Evolutionary conservation across 1,140 invertebrate species (phyloP), one percentile per base, ranked within the genome.

Genomic region (Dinoponera quadriceps): DNA sequence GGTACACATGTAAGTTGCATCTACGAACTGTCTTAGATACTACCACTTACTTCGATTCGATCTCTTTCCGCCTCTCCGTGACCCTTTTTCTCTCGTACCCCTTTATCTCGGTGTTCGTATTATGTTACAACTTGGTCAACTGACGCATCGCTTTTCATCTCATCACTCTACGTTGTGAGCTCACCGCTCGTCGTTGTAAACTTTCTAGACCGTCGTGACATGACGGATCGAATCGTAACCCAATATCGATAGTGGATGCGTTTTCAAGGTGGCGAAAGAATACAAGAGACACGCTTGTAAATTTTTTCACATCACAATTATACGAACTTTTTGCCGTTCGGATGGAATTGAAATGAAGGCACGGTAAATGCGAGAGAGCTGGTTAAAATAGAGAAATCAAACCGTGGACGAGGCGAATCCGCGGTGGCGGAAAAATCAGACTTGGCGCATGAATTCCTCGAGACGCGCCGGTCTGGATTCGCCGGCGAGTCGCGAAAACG

Each of bases 51-150:
- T 44, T 11, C 7, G 38, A 44, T 44, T 44, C 38, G 38, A 44
- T 63, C 63, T 72, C 33, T 62, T 4, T 54, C 69, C 51, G 20
- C 25, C 20, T 29, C 14, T 63, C 59, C 44, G 25, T n/a, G 48
- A 1, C 16, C 55, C 22, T 38, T 66, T 49, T 38, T 62, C 38
- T 29, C 44, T 3, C 11, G 38, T 68, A 9, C 25, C 29, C 20
- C 22, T 68, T 75, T 55, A 77, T 77, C 48, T 22, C 27, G 33
- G 7, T 44, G 33, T 55, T 51, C 27, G 63, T 69, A 68, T 69
- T 44, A 69, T 29, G 63, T 78, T 78, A 78, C 75, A 69, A 69
- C 63, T 69, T 78, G 48, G 51, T 69, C 75, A 69, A 69, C 75
- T 69, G 63, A 69, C 25, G 51, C 65, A 69, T 69, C 51, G 65